Conservation (phyloP, 2,113 vertebrate genomes). For the Macrotis lagotis region DNA sequence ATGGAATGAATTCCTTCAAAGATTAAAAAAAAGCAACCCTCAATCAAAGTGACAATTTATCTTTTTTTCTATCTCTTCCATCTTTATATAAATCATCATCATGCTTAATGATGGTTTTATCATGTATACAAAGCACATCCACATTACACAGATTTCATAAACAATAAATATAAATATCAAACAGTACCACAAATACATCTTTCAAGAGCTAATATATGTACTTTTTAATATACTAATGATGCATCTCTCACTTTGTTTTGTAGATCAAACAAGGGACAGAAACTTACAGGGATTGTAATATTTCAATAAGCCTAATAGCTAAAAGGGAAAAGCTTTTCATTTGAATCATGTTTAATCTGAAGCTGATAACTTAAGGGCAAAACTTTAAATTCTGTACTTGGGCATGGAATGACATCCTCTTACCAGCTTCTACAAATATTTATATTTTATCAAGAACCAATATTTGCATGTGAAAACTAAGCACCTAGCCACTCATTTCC, state of each 20-base stretch:
- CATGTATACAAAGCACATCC: slow-evolving; percentile 67
- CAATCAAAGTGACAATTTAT: slow-evolving; percentile 67
- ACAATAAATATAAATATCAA: slow-evolving; percentile 65
- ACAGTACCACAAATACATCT: background rate
- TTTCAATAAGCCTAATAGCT: slow-evolving; percentile 70
- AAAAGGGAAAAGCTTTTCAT: slow-evolving; percentile 66
- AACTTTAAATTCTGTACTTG: slow-evolving; percentile 48
- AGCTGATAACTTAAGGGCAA: slow-evolving; percentile 48
- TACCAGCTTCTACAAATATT: slow-evolving; percentile 25
- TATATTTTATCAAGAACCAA: slow-evolving; percentile 49
- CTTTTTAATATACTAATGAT: slow-evolving; percentile 62
- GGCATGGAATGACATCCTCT: slow-evolving; percentile 22
- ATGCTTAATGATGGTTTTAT: slow-evolving; percentile 73
- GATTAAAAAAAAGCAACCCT: slow-evolving; percentile 64
- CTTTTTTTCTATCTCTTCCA: slow-evolving; percentile 39
- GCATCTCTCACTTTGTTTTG: slow-evolving; percentile 55
- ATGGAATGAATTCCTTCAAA: slow-evolving; percentile 72
- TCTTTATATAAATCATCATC: slow-evolving; percentile 77
- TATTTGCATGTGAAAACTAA: slow-evolving; percentile 39
- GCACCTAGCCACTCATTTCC: slow-evolving; percentile 42
- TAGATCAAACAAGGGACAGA: slow-evolving; percentile 58
- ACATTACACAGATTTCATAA: slow-evolving; percentile 70
- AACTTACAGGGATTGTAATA: slow-evolving; percentile 58
- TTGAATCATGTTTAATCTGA: slow-evolving; percentile 69
- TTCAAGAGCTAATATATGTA: slow-evolving; percentile 60